Base-by-base conservation (phyloP, 2,888 invertebrate genomes). In the Minunthozetes semirufus region DNA sequence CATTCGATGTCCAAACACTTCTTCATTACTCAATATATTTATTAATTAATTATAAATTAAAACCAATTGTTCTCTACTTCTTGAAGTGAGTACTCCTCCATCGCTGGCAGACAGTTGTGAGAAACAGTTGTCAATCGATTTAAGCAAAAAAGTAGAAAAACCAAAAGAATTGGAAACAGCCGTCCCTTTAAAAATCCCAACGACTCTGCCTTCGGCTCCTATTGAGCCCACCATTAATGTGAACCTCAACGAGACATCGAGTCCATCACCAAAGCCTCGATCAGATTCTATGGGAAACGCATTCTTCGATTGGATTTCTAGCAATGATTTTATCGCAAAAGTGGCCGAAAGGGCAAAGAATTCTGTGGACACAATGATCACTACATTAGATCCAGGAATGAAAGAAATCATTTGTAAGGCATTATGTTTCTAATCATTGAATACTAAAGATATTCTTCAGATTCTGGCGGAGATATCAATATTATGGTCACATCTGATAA, bases 311-410 rank as follows among this genome's bases (percentile, higher is more conserved):
- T 78, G 78, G 78, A 22, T 78, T 46, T 76, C 76, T 42, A 72
- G 72, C 42, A 77, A 66, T 15, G 75, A 76, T 15, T 76, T 78
- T 19, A 73, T 79, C 1, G 75, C 77, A 53, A 77, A 77, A 77
- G 76, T 79, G 22, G 78, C 78, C 17, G 79, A 80, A 70, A 80
- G 77, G 66, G 80, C 80, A 11, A 80, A 79, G 85, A 90, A 86
- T 80, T 91, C 91, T 0, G 89, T 93, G 0, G 92, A 92, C 82
- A 88, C 90, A 0, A 89, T 93, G 87, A 91, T 93, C 73, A 92
- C 92, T 13, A 92, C 92, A 11, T 84, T 93, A 29, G 93, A 93
- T 82, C 93, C 93, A 19, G 92, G 93, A 82, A 93, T 93, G 93
- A 89, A 89, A 81, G 91, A 92, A 83, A 89, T 90, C 81, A 87